Evolutionary conservation across 1,140 invertebrate genomes (phyloP).

Genomic region (Pentalonia nigronervosa): DNA sequence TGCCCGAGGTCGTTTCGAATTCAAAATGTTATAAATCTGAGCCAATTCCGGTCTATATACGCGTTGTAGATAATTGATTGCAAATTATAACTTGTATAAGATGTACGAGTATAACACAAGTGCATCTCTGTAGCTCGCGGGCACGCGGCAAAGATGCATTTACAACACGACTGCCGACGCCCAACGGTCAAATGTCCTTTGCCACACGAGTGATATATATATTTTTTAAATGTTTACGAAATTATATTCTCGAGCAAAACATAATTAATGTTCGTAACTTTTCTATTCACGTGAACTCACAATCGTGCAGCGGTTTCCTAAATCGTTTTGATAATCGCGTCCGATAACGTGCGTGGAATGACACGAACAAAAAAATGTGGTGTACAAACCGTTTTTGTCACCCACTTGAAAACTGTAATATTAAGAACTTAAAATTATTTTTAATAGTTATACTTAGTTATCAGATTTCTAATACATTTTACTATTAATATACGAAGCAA

Average conservation of each 20-base stretch:
- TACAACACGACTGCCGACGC: not conserved
- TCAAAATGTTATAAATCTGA: not conserved
- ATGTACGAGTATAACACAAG: no score
- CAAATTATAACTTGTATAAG: not conserved
- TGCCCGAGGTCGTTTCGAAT: not conserved
- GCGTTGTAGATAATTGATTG: not conserved
- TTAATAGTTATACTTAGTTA: no score
- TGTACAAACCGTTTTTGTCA: not conserved
- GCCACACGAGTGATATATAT: not conserved
- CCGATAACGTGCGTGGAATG: not conserved
- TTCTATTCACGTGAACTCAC: not conserved
- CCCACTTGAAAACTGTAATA: not conserved
- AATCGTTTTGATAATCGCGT: not conserved
- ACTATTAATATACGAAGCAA: no score
- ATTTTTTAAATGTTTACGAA: not conserved
- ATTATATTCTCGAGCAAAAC: not conserved
- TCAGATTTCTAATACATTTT: no score
- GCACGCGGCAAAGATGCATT: not conserved
- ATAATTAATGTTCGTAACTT: not conserved
- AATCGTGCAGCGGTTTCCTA: not conserved
- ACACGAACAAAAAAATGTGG: not conserved
- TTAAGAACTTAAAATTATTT: not conserved
- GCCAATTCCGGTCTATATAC: not conserved
- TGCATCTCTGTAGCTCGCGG: not conserved
- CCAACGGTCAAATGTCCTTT: not conserved